A percentile compares a stretch with the other conserved stretches of the same genome.
phyloP scores from a whole-genome alignment of 2,113 vertebrate species.

The Chelonoidis abingdonii region DNA sequence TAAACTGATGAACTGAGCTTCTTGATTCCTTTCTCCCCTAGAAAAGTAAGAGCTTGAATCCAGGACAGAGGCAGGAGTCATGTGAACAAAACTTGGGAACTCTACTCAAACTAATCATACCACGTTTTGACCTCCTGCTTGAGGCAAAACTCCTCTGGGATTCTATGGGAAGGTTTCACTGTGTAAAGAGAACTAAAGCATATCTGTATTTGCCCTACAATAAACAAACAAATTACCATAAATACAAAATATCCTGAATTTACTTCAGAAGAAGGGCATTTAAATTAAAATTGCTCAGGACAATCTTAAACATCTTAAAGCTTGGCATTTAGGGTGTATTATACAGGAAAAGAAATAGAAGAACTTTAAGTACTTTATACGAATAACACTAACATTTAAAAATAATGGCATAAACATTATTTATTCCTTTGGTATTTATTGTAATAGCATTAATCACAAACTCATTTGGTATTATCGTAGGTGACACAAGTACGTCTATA shows the following conservation, averaged over 20 bases:
- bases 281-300: not conserved
- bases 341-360: not conserved
- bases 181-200: not conserved
- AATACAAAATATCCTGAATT: not conserved
- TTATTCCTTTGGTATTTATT: not conserved
- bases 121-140: constrained; percentile 18
- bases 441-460: not conserved
- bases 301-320: not conserved
- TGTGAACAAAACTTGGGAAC: not conserved
- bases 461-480: not conserved
- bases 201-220: not conserved
- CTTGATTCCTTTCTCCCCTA: not conserved
- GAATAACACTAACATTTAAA: not conserved
- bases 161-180: not conserved
- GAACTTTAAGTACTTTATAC: not conserved
- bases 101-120: not conserved
- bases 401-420: not conserved
- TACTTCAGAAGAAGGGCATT: not conserved
- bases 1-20: constrained; percentile 40
- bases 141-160: constrained; percentile 4
- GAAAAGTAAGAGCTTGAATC: constrained; percentile 46
- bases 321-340: not conserved
- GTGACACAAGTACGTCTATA: not conserved
- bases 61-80: not conserved
- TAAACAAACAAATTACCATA: not conserved